Evolutionary conservation across 2,888 invertebrate species (phyloP).

Genomic region (Folsomia manolachei): DNA sequence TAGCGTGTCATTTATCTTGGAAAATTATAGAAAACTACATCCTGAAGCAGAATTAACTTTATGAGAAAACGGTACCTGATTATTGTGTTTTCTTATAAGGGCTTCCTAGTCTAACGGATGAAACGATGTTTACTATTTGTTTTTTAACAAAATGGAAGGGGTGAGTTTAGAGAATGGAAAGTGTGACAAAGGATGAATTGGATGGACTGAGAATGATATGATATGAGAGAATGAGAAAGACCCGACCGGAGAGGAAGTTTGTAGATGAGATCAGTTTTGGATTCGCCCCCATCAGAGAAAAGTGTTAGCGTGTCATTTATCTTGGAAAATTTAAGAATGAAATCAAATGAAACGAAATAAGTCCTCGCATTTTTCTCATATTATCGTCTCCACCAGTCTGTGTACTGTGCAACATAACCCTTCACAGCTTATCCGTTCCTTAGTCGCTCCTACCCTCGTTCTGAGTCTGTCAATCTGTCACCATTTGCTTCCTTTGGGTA

Average conservation of each 20-base stretch:
- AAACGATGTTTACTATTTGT: background rate
- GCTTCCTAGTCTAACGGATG: background rate
- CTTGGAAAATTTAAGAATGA: conserved; percentile 16
- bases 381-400: conserved; percentile 31
- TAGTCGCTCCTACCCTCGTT: too few species aligned
- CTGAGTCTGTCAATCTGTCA: too few species aligned
- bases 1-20: background rate
- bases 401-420: too few species aligned
- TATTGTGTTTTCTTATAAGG: background rate
- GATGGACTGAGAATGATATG: background rate
- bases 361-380: conserved; percentile 41
- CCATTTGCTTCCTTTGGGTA: too few species aligned
- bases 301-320: background rate
- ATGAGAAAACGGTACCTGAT: too few species aligned
- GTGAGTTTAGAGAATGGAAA: conserved; percentile 1
- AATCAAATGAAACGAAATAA: conserved; percentile 47
- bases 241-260: background rate
- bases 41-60: too few species aligned
- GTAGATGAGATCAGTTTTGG: background rate
- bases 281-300: conserved; percentile 6
- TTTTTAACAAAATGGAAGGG: background rate
- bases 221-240: background rate
- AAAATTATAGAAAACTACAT: too few species aligned
- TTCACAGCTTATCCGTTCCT: background rate
- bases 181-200: conserved; percentile 9